Evolutionary conservation across 2,797 vertebrate species (phyloP), one percentile per base, ranked within the genome.

Genomic region (Lithobates sylvaticus): DNA sequence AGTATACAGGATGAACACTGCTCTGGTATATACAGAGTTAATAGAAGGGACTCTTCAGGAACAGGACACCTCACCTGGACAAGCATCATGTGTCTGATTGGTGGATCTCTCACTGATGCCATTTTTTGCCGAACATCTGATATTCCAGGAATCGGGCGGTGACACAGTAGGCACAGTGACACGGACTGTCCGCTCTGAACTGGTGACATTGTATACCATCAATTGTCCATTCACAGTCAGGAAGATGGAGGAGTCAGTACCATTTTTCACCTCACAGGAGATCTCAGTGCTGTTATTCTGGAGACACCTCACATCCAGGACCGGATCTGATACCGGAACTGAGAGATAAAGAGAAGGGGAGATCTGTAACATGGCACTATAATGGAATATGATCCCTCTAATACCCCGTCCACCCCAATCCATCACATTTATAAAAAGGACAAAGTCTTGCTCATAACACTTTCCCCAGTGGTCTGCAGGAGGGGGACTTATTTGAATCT

Each of bases 91-190:
- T 0, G 9, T 18, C 34, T 13, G 10, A 36, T 36, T 36, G 34
- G 34, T 36, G 34, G 34, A 36, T 36, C 34, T 36, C 34, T 36
- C 5, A 36, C 47, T 81, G 79, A 81, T 54, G 5, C 0, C 15
- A 32, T 81, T 81, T 10, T 29, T 73, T 3, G 23, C 69, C 15
- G 68, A 72, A 58, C 79, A 81, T 23, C 42, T 73, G 34, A 81
- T 73, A 73, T 81, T 10, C 79, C 79, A 81, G 1, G 79, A 67
- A 58, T 2, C 10, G 2, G 68, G 27, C 5, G 47, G 54, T 5
- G 23, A 5, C 15, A 5, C 32, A 6, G 69, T 2, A 81, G 68
- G 34, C 34, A 36, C 34, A 36, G 34, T 36, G 34, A 36, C 6
- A 36, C 6, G 34, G 34, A 36, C 34, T 36, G 34, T 7, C 34